Base-by-base conservation (phyloP, 2,113 vertebrate species). In the Gopherus evgoodei region DNA sequence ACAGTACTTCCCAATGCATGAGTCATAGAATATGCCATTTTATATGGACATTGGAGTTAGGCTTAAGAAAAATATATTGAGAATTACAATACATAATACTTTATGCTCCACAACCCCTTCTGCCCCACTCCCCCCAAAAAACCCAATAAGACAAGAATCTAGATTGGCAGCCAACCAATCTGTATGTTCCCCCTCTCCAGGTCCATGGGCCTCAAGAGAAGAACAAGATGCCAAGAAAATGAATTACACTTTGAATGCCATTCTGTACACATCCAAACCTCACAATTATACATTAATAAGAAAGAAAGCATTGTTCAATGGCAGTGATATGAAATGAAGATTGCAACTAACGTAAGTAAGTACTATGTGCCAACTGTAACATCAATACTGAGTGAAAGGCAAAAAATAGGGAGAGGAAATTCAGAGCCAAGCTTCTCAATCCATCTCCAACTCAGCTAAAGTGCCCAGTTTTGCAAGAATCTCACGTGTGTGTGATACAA, bases 171-270 rank as follows among this genome's bases (percentile, higher is more conserved):
- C 80, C 94, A 96, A 72, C 84, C 21, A 89, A 93, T 75, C 72
- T 86, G 38, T 14, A 54, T 38, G 11, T 54, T 57, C 91, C 81
- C 89, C 92, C 91, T 83, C 76, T 52, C 8, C 90, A 94, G 83
- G 87, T 90, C 90, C 44, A 84, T 13, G 31, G 84, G 91, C 87
- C 95, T 91, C 90, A 69, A 88, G 93, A 95, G 95, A 94, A 97
- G 94, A 96, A 72, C 35, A 78, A 90, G 94, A 97, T 97, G 96
- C 95, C 97, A 97, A 84, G 95, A 93, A 29, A 80, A 96, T 97
- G 90, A 97, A 95, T 97, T 96, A 97, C 44, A n/a, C 0, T 35
- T 42, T 3, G 35, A 94, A 88, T 94, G 93, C 95, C 97, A 97
- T 89, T 80, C 86, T 89, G 94, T 87, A 0, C 81, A 94, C 4